phyloP scores from a whole-genome alignment of 2,888 invertebrate genomes.

The Nowickia ferox region DNA sequence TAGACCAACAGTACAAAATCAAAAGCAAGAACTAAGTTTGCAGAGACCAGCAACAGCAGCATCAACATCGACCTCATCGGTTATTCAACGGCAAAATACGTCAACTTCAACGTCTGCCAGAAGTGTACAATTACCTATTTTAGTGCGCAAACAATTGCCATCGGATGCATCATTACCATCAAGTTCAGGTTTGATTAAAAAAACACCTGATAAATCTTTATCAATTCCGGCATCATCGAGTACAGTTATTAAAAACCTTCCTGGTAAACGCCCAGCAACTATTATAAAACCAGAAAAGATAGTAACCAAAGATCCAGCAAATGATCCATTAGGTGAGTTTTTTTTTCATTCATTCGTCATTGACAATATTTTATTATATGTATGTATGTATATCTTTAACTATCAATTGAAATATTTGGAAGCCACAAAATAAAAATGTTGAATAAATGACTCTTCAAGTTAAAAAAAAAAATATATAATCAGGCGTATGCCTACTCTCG shows the following conservation, averaged over 20 bases:
- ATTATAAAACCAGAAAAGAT: constrained; percentile 73
- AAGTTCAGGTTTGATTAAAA: constrained; percentile 22
- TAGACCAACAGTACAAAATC: constrained; percentile 70
- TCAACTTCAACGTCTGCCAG: constrained; percentile 18
- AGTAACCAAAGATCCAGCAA: constrained; percentile 71
- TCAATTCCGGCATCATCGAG: background rate
- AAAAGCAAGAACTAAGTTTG: constrained; percentile 24
- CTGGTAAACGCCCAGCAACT: constrained; percentile 67
- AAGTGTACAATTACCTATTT: constrained; percentile 12
- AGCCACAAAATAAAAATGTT: background rate
- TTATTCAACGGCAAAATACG: constrained; percentile 21
- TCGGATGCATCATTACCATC: constrained; percentile 4
- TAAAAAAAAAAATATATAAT: no score
- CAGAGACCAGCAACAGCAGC: background rate
- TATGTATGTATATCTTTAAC: background rate
- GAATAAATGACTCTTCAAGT: background rate
- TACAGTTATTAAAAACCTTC: constrained; percentile 21
- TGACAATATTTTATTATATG: no score
- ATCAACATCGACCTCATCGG: constrained; percentile 15
- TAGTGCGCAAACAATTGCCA: constrained; percentile 33
- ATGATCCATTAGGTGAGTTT: constrained; percentile 74
- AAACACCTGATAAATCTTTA: constrained; percentile 42
- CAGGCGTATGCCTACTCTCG: no score
- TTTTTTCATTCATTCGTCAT: background rate
- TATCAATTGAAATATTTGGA: background rate